Evolutionary conservation across 2,113 vertebrate genomes (phyloP), one percentile per base, ranked within the genome.

Genomic region (Apus apus): DNA sequence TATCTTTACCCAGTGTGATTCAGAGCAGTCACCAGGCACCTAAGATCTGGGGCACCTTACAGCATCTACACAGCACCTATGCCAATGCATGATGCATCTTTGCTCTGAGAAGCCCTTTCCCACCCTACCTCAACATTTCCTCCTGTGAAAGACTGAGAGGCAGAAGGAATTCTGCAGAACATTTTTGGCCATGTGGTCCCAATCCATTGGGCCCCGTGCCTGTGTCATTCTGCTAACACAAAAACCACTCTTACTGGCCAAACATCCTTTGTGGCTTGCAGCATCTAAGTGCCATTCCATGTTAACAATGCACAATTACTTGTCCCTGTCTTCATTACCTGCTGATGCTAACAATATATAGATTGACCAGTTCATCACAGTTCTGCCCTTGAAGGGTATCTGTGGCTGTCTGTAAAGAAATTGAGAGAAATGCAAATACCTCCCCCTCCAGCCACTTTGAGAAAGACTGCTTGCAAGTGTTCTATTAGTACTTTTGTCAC

Each of bases 401-500:
- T 83, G 73, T 93, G 36, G 51, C 79, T 95, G 76, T 56, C 70
- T 92, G 75, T 88, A 94, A 93, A 94, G 72, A 96, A 96, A 96
- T 94, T 76, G 92, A 73, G 43, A 53, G 70, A 91, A 81, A 94
- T 74, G 71, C 18, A 96, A 97, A 93, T 76, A 43, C 40, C 40
- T 43, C 40, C 40, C 40, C 40, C 40, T 14, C 40, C 38, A 88
- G 27, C 9, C 62, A 20, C 48, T 62, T 78, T 87, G 51, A 26
- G 21, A 85, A 78, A 85, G 56, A 34, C 57, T 78, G 51, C n/a
- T 87, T 61, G 13, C n/a, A 43, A 79, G 29, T 38, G 60, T 84
- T 93, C 86, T 74, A 19, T 95, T 97, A 78, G 92, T 98, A 92
- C 90, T 96, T 90, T 81, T 95, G 83, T 95, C 95, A 97, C 94